A percentile compares a stretch with the other conserved stretches of the same genome.
phyloP scores from a whole-genome alignment of 2,888 invertebrate species.

The Pseudococcus longispinus region DNA sequence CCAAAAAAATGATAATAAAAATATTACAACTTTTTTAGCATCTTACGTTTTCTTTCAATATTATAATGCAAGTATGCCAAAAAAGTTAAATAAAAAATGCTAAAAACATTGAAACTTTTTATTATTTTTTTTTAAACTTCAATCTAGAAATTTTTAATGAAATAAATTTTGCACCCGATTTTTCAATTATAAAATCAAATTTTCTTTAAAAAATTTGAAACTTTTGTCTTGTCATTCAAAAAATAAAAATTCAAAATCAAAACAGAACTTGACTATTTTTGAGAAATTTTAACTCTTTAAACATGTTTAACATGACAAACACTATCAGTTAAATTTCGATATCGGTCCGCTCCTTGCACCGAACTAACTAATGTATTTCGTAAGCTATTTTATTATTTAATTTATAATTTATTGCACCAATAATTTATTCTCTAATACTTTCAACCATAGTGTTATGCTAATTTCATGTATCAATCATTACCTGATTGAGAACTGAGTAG shows the following conservation, averaged over 20 bases:
- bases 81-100: neutral
- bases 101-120: neutral
- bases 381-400: neutral
- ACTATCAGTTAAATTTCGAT: slow-evolving; percentile 5
- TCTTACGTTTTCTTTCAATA: neutral
- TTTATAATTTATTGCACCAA: neutral
- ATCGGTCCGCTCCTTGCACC: neutral
- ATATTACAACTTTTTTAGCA: neutral
- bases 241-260: neutral
- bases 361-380: neutral
- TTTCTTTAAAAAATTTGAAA: neutral
- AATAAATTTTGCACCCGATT: neutral
- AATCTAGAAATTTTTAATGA: neutral
- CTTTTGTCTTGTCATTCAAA: neutral
- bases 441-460: neutral
- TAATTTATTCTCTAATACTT: neutral
- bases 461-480: neutral
- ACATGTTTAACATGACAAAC: neutral
- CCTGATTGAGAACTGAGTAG: slow-evolving; percentile 1
- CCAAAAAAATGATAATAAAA: neutral
- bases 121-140: neutral
- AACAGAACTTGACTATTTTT: no score
- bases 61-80: neutral
- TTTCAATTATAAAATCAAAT: neutral
- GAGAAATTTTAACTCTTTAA: neutral